Evolutionary conservation across 2,888 invertebrate species (phyloP).

Genomic region (Tromatobia lineatoria): DNA sequence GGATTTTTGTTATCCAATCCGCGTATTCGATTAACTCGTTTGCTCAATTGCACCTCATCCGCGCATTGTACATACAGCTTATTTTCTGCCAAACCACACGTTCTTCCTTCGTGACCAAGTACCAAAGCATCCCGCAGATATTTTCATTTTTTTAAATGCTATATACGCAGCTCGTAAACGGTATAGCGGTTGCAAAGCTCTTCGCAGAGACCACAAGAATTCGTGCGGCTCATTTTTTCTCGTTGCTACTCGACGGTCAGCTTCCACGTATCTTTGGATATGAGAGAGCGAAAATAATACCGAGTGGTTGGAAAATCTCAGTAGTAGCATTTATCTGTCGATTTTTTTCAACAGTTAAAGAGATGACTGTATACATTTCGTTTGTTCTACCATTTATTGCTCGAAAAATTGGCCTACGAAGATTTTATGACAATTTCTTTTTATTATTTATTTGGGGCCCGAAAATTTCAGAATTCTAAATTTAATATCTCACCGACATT

Average conservation of each 20-base stretch:
- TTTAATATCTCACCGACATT: too few relatives aligned
- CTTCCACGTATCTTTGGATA: background rate
- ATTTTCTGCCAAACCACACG: background rate
- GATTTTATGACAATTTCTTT: too few relatives aligned
- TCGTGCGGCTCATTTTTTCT: conserved; percentile 23
- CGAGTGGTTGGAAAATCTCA: too few relatives aligned
- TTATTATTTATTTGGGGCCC: too few relatives aligned
- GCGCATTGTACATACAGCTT: background rate
- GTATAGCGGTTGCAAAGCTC: background rate
- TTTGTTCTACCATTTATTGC: too few relatives aligned
- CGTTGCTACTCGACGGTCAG: background rate
- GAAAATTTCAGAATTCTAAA: too few relatives aligned
- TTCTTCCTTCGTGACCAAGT: background rate
- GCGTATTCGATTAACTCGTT: background rate
- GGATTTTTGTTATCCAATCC: background rate
- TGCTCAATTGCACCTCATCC: background rate
- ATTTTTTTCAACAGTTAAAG: too few relatives aligned
- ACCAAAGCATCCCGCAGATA: conserved; percentile 20
- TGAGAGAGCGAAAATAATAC: background rate
- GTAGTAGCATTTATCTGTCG: too few relatives aligned
- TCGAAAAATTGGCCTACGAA: too few relatives aligned
- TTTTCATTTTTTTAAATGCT: conserved; percentile 19
- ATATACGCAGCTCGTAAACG: conserved; percentile 18
- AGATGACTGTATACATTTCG: too few relatives aligned
- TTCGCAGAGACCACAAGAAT: conserved; percentile 45